These are phyloP conservation scores for Heterochromis multidens DNA, from an alignment of 2,113 vertebrate genomes.

Conservation along the genomic window DNA sequence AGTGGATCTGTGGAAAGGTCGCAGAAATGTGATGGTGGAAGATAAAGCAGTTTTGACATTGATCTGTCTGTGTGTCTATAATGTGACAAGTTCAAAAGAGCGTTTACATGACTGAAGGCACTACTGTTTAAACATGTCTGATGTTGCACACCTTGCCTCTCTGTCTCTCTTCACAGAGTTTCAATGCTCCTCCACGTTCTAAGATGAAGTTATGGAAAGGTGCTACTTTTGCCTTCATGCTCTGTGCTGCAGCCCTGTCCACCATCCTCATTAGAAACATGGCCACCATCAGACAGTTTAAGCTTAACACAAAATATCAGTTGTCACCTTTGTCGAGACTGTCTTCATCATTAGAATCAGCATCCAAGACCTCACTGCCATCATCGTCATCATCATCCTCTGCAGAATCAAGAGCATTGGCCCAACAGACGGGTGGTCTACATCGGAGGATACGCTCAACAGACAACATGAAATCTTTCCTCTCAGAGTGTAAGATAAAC, in stretches of 20 bases:
- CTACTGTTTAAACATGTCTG: constrained; percentile 26
- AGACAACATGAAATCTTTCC: constrained; percentile 66
- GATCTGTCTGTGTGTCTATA: not conserved
- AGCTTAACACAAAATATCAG: constrained; percentile 22
- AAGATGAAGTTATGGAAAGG: constrained; percentile 97
- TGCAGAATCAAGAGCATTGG: not conserved
- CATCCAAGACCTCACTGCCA: constrained; percentile 7
- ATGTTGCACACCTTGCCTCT: constrained; percentile 9
- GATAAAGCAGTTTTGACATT: not conserved
- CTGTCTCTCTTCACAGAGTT: constrained; percentile 76
- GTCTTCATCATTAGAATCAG: constrained; percentile 3
- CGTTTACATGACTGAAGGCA: not conserved
- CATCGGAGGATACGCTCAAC: constrained; percentile 62
- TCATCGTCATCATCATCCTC: not conserved
- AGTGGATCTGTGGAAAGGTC: constrained; percentile 7
- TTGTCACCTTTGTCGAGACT: constrained; percentile 26
- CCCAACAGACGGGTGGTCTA: constrained; percentile 25
- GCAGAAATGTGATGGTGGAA: not conserved
- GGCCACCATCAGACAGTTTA: constrained; percentile 51
- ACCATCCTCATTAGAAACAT: constrained; percentile 83
- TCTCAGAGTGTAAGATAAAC: constrained; percentile 77
- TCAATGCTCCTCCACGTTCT: constrained; percentile 88
- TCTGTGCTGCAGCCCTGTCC: constrained; percentile 83
- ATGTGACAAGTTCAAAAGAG: constrained; percentile 1
- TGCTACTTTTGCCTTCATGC: constrained; percentile 86